phyloP scores from a whole-genome alignment of 92 coral and sea anemone species.

The Porites cylindrica region DNA sequence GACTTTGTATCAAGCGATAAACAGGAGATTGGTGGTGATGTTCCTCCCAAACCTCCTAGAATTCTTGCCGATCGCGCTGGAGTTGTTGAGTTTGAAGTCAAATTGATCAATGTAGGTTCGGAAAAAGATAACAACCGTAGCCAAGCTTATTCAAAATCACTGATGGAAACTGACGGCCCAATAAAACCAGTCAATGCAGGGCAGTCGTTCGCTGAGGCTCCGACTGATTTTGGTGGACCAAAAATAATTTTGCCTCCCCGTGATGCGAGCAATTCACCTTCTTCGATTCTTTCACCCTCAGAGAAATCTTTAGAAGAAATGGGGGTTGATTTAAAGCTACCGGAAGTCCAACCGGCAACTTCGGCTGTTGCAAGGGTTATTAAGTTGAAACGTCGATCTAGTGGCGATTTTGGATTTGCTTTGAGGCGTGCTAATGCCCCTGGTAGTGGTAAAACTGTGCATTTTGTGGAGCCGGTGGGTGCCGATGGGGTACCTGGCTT shows the following conservation, averaged over 20 bases:
- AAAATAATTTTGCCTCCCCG: conserved; percentile 65
- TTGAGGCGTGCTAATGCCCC: conserved; percentile 88
- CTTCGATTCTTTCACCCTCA: conserved; percentile 78
- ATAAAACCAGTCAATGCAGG: conserved; percentile 46
- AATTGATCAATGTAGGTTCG: conserved; percentile 73
- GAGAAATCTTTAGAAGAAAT: conserved; percentile 84
- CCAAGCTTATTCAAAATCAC: conserved; percentile 25
- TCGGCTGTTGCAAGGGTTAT: conserved; percentile 89
- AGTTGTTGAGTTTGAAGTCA: conserved; percentile 83
- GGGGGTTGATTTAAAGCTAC: conserved; percentile 91
- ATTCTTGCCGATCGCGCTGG: conserved; percentile 82
- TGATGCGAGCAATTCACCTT: conserved; percentile 34
- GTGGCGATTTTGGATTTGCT: conserved; percentile 99
- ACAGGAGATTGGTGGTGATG: background rate
- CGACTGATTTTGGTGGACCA: conserved; percentile 52
- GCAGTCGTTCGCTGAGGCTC: conserved; percentile 60
- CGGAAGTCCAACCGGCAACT: conserved; percentile 88
- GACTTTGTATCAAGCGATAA: conserved; percentile 24
- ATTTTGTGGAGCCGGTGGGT: conserved; percentile 95
- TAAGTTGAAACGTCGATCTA: conserved; percentile 77
- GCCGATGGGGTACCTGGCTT: conserved; percentile 74
- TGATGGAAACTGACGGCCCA: conserved; percentile 60
- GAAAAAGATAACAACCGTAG: conserved; percentile 26
- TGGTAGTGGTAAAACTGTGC: conserved; percentile 81
- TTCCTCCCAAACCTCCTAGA: conserved; percentile 81